These are phyloP conservation scores for Lycaon pictus DNA, from an alignment of 2,113 vertebrate species.

Conservation along the genomic window DNA sequence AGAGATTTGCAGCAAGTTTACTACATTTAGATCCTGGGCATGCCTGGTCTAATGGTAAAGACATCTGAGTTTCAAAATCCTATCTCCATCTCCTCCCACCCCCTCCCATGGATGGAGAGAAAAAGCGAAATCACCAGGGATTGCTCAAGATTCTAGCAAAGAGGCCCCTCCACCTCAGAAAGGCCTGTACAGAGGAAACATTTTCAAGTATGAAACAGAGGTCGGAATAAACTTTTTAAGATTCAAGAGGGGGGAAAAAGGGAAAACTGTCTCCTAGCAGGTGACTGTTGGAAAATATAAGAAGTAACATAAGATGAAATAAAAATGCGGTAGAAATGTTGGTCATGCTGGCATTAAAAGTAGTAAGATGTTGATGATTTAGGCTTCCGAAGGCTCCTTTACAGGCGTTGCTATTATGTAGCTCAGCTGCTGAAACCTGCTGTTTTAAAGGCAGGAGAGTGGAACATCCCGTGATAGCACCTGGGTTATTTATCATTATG, in stretches of 20 bases:
- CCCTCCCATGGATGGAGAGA: slow-evolving; percentile 5
- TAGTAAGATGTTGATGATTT: slow-evolving; percentile 86
- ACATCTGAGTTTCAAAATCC: neutral
- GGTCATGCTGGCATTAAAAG: slow-evolving; percentile 87
- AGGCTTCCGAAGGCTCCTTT: slow-evolving; percentile 85
- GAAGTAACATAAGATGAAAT: slow-evolving; percentile 85
- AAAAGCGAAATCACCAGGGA: slow-evolving; percentile 68
- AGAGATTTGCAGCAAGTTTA: neutral
- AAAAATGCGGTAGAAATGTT: slow-evolving; percentile 81
- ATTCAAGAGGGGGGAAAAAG: slow-evolving; percentile 49
- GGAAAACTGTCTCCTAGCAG: slow-evolving; percentile 62
- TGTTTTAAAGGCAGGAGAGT: slow-evolving; percentile 89
- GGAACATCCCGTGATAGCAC: slow-evolving; percentile 87
- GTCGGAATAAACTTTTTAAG: slow-evolving; percentile 78
- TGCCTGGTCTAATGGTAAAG: neutral
- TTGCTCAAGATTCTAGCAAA: slow-evolving; percentile 61
- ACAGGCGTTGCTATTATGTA: slow-evolving; percentile 87
- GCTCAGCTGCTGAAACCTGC: slow-evolving; percentile 89
- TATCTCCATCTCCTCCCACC: neutral
- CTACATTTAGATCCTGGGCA: neutral
- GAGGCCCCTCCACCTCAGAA: slow-evolving; percentile 63
- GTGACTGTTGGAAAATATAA: slow-evolving; percentile 74
- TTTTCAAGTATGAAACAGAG: slow-evolving; percentile 76
- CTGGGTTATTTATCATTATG: slow-evolving; percentile 94
- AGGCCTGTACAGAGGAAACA: slow-evolving; percentile 14